Percentiles rank a stretch among this genome's conserved stretches.
Conservation (phyloP, 2,113 vertebrate genomes). For the Dipodomys merriami region DNA sequence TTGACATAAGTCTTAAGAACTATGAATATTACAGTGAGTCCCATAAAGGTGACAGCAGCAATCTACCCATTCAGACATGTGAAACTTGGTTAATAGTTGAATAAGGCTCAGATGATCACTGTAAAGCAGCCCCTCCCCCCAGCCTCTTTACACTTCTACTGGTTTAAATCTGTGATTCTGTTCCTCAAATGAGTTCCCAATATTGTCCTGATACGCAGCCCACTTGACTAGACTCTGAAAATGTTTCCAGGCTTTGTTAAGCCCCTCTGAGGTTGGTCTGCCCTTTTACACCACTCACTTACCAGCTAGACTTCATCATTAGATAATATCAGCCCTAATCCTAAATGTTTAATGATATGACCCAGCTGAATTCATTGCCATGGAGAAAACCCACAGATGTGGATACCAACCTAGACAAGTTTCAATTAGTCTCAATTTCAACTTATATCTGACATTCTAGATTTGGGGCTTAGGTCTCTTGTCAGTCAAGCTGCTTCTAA, state of each 20-base stretch:
- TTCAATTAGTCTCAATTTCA: constrained; percentile 66
- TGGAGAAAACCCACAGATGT: not conserved
- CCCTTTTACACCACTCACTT: not conserved
- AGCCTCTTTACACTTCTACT: not conserved
- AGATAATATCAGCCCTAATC: constrained; percentile 28
- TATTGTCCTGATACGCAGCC: not conserved
- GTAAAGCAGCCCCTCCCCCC: not conserved
- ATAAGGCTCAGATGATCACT: not conserved
- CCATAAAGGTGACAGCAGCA: not conserved
- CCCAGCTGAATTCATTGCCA: not conserved
- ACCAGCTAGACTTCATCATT: constrained; percentile 16
- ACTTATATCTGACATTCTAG: constrained; percentile 16
- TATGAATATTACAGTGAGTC: not conserved
- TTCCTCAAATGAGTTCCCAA: not conserved
- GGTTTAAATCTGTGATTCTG: not conserved
- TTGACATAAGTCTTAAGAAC: not conserved
- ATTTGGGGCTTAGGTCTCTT: not conserved
- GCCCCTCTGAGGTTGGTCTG: not conserved
- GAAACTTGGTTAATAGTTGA: not conserved
- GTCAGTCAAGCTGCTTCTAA: not conserved
- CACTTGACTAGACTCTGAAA: not conserved
- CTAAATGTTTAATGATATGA: not conserved
- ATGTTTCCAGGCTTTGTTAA: not conserved
- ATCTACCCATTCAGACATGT: not conserved
- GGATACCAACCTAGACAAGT: not conserved